phyloP scores from a whole-genome alignment of 2,888 invertebrate species.

The Oxyscelio sp. region DNA sequence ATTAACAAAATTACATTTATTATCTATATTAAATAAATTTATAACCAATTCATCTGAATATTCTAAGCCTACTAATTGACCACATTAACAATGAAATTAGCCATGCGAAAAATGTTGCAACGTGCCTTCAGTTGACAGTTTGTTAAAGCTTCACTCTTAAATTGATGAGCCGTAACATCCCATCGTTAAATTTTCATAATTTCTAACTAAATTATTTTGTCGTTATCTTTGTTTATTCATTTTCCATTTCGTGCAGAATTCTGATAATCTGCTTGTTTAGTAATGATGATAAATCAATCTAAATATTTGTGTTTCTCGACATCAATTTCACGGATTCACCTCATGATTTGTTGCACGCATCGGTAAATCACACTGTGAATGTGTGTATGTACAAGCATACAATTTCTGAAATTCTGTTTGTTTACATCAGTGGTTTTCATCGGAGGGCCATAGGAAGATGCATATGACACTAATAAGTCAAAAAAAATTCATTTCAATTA shows the following conservation, averaged over 20 bases:
- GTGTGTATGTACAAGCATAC: background rate
- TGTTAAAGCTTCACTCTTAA: background rate
- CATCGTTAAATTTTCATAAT: background rate
- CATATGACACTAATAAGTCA: background rate
- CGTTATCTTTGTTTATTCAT: constrained; percentile 17
- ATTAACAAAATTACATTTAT: too few relatives aligned
- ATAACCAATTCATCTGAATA: too few relatives aligned
- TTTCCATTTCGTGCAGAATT: constrained; percentile 21
- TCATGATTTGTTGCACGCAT: constrained; percentile 42
- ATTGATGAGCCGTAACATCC: background rate
- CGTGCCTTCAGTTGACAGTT: background rate
- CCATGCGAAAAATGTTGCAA: background rate
- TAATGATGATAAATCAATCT: constrained; percentile 46
- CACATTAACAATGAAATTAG: background rate
- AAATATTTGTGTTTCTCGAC: constrained; percentile 51
- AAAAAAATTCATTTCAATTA: too few relatives aligned
- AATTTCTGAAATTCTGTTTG: constrained; percentile 37
- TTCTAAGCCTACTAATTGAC: too few relatives aligned
- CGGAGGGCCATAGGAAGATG: background rate
- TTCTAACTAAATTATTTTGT: constrained; percentile 17
- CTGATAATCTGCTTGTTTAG: constrained; percentile 43
- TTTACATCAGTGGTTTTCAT: constrained; percentile 14
- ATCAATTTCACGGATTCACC: constrained; percentile 41
- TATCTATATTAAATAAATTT: too few relatives aligned
- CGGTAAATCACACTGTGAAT: constrained; percentile 4